These are phyloP conservation scores for Cherax destructor DNA, from an alignment of 1,140 invertebrate genomes.

Conservation along the genomic window DNA sequence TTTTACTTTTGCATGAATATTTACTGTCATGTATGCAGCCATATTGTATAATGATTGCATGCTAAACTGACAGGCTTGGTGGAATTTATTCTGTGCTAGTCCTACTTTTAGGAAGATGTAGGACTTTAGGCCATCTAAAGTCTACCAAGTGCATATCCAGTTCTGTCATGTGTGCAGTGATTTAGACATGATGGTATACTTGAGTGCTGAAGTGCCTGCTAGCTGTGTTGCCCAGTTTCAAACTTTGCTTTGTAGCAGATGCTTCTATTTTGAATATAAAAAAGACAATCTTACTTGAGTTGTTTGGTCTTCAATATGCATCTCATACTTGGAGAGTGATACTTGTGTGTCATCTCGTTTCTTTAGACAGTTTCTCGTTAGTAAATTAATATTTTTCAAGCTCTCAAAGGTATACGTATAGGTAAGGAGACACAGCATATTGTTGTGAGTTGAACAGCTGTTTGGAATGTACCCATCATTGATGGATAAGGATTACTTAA, in stretches of 20 bases:
- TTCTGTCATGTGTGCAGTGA: not conserved
- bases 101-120: not conserved
- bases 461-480: not conserved
- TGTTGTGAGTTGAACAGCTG: constrained; percentile 3
- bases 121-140: not conserved
- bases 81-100: not conserved
- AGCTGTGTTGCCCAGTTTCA: constrained; percentile 11
- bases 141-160: not conserved
- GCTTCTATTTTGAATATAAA: not conserved
- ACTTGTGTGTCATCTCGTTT: not conserved
- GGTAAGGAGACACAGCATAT: constrained; percentile 3
- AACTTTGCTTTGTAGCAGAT: constrained; percentile 3
- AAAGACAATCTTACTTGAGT: not conserved
- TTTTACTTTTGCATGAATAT: not conserved
- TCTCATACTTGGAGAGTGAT: not conserved
- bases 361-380: not conserved
- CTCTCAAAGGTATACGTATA: not conserved
- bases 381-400: not conserved
- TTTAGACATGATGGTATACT: not conserved
- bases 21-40: not conserved
- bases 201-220: constrained; percentile 5
- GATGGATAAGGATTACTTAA: not conserved
- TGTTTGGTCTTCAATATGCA: constrained; percentile 5
- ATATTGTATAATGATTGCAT: not conserved
- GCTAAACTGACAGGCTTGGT: not conserved